These are phyloP conservation scores for Phylloscopus trochiloides DNA, from an alignment of 2,113 vertebrate species.

Conservation along the genomic window DNA sequence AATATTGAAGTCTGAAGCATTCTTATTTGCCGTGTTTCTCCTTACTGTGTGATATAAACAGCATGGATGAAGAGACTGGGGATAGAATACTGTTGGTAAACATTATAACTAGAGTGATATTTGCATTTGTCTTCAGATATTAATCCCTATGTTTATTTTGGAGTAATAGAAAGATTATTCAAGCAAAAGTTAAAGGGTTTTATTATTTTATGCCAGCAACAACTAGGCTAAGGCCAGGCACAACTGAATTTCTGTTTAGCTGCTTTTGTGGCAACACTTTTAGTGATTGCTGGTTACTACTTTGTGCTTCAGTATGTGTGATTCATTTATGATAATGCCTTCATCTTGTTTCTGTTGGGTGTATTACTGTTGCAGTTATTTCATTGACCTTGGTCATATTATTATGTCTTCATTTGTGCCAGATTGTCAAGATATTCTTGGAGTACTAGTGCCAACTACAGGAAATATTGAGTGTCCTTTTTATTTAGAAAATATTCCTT, in stretches of 20 bases:
- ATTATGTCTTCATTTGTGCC: slow-evolving; percentile 71
- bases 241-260: neutral
- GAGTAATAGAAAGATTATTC: neutral
- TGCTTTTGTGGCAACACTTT: neutral
- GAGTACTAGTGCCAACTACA: slow-evolving; percentile 79
- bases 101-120: neutral
- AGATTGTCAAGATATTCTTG: slow-evolving; percentile 80
- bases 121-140: neutral
- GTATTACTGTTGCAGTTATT: slow-evolving; percentile 72
- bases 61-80: accelerated
- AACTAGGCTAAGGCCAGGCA: neutral
- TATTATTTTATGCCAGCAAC: neutral
- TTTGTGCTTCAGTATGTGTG: neutral
- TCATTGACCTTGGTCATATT: slow-evolving; percentile 80
- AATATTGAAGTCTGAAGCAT: neutral
- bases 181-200: neutral
- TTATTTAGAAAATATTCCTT: slow-evolving; percentile 76
- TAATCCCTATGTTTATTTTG: neutral
- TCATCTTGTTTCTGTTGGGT: neutral
- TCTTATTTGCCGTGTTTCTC: neutral
- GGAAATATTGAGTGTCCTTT: slow-evolving; percentile 86
- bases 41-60: neutral
- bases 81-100: neutral
- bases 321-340: neutral
- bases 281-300: neutral